phyloP scores from a whole-genome alignment of 2,797 vertebrate genomes.

The Pristis pectinata region DNA sequence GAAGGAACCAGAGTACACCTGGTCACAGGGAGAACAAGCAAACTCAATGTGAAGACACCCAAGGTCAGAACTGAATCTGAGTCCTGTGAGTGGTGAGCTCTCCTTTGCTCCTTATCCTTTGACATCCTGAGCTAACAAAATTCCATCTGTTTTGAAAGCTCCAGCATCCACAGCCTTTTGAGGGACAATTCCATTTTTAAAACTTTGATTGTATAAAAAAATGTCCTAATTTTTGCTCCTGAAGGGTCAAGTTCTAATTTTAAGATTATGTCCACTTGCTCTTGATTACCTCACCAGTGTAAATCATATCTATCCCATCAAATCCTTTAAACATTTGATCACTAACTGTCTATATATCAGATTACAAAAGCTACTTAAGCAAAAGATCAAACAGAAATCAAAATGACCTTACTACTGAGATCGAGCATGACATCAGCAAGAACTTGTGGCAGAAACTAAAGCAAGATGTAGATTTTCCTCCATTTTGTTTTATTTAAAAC shows the following conservation, averaged over 20 bases:
- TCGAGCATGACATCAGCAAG: background rate
- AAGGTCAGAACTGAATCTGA: no score
- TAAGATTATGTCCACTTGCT: background rate
- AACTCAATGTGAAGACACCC: no score
- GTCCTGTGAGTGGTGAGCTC: no score
- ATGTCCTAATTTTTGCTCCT: background rate
- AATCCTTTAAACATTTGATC: background rate
- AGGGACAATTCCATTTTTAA: background rate
- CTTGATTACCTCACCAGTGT: background rate
- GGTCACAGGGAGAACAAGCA: no score
- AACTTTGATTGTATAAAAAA: background rate
- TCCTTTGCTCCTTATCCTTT: background rate
- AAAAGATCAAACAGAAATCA: slow-evolving; percentile 5
- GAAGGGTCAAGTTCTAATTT: background rate
- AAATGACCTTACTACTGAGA: background rate
- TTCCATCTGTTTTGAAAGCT: background rate
- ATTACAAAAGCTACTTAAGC: background rate
- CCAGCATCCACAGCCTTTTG: background rate
- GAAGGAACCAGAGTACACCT: no score
- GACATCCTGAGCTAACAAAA: background rate
- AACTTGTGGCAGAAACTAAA: background rate
- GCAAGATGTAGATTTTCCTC: background rate
- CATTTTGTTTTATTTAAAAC: background rate
- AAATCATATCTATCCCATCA: background rate
- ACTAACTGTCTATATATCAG: background rate